A percentile compares a stretch with the other conserved stretches of the same genome.
phyloP scores from a whole-genome alignment of 2,888 invertebrate species.

The Eristalis arbustorum region DNA sequence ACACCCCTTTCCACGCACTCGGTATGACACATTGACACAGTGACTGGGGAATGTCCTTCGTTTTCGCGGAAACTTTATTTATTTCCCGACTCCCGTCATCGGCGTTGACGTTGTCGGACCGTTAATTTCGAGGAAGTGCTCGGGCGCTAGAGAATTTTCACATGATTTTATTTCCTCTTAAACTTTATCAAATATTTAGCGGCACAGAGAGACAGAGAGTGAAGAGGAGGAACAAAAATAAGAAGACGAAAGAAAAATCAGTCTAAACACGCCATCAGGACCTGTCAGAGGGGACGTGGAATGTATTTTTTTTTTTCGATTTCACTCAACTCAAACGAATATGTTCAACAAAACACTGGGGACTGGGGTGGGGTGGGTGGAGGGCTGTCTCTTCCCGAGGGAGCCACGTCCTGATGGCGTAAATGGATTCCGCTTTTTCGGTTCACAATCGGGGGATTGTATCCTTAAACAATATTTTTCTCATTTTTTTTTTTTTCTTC shows the following conservation, averaged over 20 bases:
- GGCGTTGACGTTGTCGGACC: not conserved
- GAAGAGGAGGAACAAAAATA: not conserved
- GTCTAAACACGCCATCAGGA: constrained; percentile 48
- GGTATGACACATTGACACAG: constrained; percentile 41
- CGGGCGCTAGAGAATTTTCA: too few species aligned
- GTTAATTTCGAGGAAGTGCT: constrained; percentile 24
- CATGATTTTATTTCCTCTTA: constrained; percentile 24
- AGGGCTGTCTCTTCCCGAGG: constrained; percentile 17
- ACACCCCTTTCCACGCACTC: constrained; percentile 55
- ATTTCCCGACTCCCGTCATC: constrained; percentile 6
- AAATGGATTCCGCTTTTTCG: constrained; percentile 28
- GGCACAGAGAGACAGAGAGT: not conserved
- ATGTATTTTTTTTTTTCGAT: not conserved
- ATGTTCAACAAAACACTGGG: not conserved
- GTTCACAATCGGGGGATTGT: not conserved
- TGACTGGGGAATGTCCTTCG: constrained; percentile 48
- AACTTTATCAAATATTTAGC: constrained; percentile 52
- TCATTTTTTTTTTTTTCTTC: not conserved
- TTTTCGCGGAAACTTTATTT: constrained; percentile 2
- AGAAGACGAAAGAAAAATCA: not conserved
- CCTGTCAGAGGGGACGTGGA: constrained; percentile 40
- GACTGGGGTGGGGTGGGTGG: not conserved
- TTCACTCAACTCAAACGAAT: constrained; percentile 17
- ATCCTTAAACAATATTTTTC: not conserved
- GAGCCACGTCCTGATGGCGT: constrained; percentile 44